Evolutionary conservation across 1,140 invertebrate species (phyloP), one percentile per base, ranked within the genome.

Genomic region (Calliphora vicina): DNA sequence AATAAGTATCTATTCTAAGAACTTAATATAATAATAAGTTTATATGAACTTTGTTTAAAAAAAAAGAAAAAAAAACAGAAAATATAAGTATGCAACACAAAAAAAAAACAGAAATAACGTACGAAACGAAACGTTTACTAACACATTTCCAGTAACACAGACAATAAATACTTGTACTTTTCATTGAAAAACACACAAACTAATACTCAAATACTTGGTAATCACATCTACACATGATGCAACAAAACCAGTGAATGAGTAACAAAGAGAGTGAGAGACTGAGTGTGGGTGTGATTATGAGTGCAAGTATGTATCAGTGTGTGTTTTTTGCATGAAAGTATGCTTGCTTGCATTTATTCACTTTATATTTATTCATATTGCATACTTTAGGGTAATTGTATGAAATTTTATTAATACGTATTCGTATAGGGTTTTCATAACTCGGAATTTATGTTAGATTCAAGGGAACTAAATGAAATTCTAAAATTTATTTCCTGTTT

Each of bases 1-100:
- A 23, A 67, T 67, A 67, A 67, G 61, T 67, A 23, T 67, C 61
- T 67, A 67, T 67, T 67, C 61, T 67, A 67, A 67, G 61, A 67
- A 23, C 61, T 23, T 67, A 67, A 67, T 67, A 23, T 67, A 67
- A 67, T 67, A 67, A 67, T 67, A 67, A 67, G 61, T 67, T 67
- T 67, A 23, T 67, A 8, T 20, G 61, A 67, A 67, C n/a, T 67
- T 67, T 67, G 61, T 67, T 67, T 67, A 67, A 67, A 67, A 12
- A 4, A 57, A 57, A n/a, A n/a, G n/a, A n/a, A n/a, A n/a, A n/a
- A n/a, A n/a, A n/a, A n/a, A n/a, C n/a, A n/a, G n/a, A n/a, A n/a
- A n/a, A n/a, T n/a, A n/a, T n/a, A n/a, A n/a, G n/a, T n/a, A n/a
- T n/a, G n/a, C n/a, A n/a, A n/a, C n/a, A n/a, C n/a, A n/a, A n/a